Evolutionary conservation across 1,140 invertebrate genomes (phyloP).

Genomic region (Orchestia grillus): DNA sequence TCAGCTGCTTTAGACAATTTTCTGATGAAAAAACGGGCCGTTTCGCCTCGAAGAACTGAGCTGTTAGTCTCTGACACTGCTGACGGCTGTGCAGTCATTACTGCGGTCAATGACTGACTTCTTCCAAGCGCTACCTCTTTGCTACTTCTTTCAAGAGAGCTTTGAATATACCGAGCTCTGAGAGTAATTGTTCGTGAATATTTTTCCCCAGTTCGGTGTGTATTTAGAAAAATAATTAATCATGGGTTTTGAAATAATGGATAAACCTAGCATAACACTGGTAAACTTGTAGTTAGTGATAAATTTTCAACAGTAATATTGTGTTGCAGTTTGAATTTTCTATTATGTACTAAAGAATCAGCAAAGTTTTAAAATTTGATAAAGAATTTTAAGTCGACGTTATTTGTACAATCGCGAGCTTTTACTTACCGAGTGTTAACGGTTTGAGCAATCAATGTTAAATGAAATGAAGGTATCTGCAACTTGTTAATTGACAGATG

Average conservation of each 20-base stretch:
- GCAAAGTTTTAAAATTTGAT: neutral
- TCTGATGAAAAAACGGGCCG: neutral
- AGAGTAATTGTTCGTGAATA: neutral
- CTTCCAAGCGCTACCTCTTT: neutral
- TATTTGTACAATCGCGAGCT: too few relatives aligned
- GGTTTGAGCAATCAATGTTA: too few relatives aligned
- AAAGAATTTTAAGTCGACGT: too few relatives aligned
- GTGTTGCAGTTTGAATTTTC: neutral
- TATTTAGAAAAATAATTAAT: too few relatives aligned
- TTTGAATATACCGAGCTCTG: neutral
- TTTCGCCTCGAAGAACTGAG: neutral
- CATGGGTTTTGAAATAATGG: too few relatives aligned
- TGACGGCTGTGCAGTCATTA: neutral
- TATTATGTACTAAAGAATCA: neutral
- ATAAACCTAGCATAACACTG: neutral
- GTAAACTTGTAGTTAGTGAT: too few relatives aligned
- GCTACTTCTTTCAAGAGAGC: neutral
- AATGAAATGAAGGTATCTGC: too few relatives aligned
- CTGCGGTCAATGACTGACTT: neutral
- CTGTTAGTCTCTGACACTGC: neutral
- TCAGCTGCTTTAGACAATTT: neutral
- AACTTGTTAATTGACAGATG: neutral
- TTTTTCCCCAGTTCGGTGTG: neutral
- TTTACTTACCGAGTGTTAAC: too few relatives aligned
- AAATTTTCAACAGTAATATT: too few relatives aligned